Conservation (phyloP, 2,113 vertebrate genomes). For the Triplophysa siluroides region DNA sequence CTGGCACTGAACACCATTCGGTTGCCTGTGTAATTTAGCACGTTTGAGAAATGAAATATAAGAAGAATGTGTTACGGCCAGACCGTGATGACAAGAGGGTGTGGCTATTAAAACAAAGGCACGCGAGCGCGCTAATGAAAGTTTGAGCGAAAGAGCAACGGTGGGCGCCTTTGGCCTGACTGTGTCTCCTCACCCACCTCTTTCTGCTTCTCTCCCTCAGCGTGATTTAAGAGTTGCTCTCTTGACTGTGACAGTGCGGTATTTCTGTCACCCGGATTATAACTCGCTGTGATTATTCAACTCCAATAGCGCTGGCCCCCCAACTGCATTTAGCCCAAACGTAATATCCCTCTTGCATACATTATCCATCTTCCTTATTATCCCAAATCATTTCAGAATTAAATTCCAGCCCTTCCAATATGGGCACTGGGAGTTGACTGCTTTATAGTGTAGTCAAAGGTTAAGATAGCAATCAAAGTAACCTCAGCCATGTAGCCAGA, state of each 20-base stretch:
- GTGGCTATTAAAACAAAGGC: conserved; percentile 51
- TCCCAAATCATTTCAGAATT: conserved; percentile 97
- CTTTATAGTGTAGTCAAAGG: conserved; percentile 98
- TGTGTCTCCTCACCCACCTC: conserved; percentile 30
- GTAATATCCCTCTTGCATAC: conserved; percentile 99
- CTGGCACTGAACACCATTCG: background rate
- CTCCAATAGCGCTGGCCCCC: conserved; percentile 87
- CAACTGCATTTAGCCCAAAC: conserved; percentile 94
- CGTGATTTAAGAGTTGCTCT: conserved; percentile 96
- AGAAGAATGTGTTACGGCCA: background rate
- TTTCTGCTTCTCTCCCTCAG: conserved; percentile 55
- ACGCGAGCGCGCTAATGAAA: conserved; percentile 53
- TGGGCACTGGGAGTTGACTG: conserved; percentile 87
- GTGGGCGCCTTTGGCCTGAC: conserved; percentile 55
- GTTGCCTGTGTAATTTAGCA: background rate
- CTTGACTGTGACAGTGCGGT: conserved; percentile 93
- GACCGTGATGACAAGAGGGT: background rate
- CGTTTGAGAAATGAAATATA: conserved; percentile 27
- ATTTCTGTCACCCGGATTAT: conserved; percentile 97
- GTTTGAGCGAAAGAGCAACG: conserved; percentile 48
- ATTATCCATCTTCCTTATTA: conserved; percentile 99
- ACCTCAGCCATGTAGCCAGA: conserved; percentile 93
- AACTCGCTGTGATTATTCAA: conserved; percentile 95
- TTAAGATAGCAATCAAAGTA: conserved; percentile 99
- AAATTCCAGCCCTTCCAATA: conserved; percentile 93